Base-by-base conservation (phyloP, 2,113 vertebrate species). In the Castor canadensis region DNA sequence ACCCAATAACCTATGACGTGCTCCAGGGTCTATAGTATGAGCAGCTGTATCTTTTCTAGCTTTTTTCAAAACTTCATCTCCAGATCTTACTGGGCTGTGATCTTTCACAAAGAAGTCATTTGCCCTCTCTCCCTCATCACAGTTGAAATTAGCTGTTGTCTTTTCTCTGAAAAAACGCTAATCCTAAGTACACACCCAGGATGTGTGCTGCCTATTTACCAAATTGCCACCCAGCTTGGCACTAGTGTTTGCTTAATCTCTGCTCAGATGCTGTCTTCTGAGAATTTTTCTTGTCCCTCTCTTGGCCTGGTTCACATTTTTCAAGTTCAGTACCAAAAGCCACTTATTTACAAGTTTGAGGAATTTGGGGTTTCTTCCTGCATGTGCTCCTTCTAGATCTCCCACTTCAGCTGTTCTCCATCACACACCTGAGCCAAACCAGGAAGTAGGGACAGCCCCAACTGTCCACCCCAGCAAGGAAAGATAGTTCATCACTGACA, bases 301-400 rank as follows among this genome's bases (percentile, higher is more conserved):
- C 56, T 90, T 93, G 79, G 77, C 82, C 72, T 15, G 52, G 73
- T 56, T 89, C 79, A n/a, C 54, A 82, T 49, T 80, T 87, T 97
- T 90, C 75, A 66, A 96, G 80, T 43, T 96, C 71, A 56, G 75
- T 97, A 95, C 91, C 96, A 89, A 95, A 93, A 95, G 56, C 60
- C 80, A 93, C 94, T 94, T 92, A 77, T 84, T 95, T 89, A 64
- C 49, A 95, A 84, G 47, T 45, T 45, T 32, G 52, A 92, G 76
- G 96, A 90, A 92, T 93, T 5, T 66, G 62, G 32, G 72, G 47
- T 90, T 95, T 60, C 92, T 82, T 66, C 71, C 81, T 88, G 60
- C 93, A 58, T 0, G 2, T n/a, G 62, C 60, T 62, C n/a, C 67
- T 87, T 52, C 35, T 82, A 49, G 76, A 72, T 64, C 45, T 75